Percentiles rank a stretch among this genome's conserved stretches.
phyloP scores from a whole-genome alignment of 2,113 vertebrate species.

The Lamprotornis superbus region DNA sequence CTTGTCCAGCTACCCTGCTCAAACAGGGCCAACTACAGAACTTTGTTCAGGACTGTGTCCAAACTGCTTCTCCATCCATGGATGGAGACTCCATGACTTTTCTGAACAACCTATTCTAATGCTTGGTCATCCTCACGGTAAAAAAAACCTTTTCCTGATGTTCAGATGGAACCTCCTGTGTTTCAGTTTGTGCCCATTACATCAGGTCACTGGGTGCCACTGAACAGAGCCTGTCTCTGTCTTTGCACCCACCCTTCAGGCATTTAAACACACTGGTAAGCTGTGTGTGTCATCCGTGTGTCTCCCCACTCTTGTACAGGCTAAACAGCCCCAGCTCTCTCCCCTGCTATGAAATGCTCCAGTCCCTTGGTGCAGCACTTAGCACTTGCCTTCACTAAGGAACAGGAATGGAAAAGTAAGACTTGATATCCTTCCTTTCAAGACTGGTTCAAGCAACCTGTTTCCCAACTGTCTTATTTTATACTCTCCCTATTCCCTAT shows the following conservation, averaged over 20 bases:
- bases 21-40: not conserved
- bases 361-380: not conserved
- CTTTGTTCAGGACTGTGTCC: not conserved
- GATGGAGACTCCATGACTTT: not conserved
- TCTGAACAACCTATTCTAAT: not conserved
- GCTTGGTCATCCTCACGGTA: not conserved
- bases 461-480: not conserved
- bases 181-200: not conserved
- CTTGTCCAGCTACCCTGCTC: not conserved
- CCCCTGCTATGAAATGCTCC: not conserved
- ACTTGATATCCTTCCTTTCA: not conserved
- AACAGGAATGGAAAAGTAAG: not conserved
- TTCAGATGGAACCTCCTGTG: not conserved
- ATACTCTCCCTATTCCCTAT: not conserved
- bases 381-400: not conserved
- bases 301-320: not conserved
- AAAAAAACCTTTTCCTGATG: not conserved
- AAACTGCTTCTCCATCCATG: not conserved
- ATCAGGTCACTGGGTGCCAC: not conserved
- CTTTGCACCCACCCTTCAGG: not conserved
- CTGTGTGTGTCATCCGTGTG: accelerated
- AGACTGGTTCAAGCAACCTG: not conserved
- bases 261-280: not conserved
- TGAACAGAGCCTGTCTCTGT: not conserved
- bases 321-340: not conserved